Evolutionary conservation across 2,113 vertebrate genomes (phyloP).

Genomic region (Lagopus leucura): DNA sequence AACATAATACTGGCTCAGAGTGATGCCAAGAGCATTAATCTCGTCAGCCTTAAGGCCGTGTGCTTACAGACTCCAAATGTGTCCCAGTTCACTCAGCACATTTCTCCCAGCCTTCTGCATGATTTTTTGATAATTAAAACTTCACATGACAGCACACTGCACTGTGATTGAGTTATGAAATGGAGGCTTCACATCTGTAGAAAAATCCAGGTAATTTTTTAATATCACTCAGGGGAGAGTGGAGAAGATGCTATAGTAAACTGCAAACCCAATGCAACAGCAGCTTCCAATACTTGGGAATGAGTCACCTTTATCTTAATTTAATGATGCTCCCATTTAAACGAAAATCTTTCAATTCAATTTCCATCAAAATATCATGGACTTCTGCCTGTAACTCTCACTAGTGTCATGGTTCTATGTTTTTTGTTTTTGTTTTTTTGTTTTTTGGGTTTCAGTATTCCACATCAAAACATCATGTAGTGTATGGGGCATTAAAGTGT

Average conservation of each 20-base stretch:
- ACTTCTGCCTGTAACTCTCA: background rate
- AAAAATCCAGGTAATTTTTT: background rate
- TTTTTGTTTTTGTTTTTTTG: too few relatives aligned
- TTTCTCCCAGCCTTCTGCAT: background rate
- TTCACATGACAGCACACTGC: background rate
- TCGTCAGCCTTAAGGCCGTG: conserved; percentile 37
- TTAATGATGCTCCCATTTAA: background rate
- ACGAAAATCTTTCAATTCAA: background rate
- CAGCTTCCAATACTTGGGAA: background rate
- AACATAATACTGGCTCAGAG: conserved; percentile 64
- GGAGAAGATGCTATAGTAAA: background rate
- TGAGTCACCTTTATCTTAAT: background rate
- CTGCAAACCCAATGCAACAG: background rate
- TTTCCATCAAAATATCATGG: background rate
- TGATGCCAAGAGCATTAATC: conserved; percentile 55
- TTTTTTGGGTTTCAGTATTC: too few relatives aligned
- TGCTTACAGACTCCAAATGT: conserved; percentile 44
- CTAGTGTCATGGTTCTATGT: too few relatives aligned
- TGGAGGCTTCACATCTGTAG: background rate
- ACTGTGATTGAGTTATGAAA: background rate
- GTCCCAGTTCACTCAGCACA: conserved; percentile 35
- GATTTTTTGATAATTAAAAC: conserved; percentile 15
- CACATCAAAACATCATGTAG: too few relatives aligned
- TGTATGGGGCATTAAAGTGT: too few relatives aligned
- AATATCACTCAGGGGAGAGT: background rate